Base-by-base conservation (phyloP, 92 coral and sea anemone species). In the Epizoanthus scotinus region DNA sequence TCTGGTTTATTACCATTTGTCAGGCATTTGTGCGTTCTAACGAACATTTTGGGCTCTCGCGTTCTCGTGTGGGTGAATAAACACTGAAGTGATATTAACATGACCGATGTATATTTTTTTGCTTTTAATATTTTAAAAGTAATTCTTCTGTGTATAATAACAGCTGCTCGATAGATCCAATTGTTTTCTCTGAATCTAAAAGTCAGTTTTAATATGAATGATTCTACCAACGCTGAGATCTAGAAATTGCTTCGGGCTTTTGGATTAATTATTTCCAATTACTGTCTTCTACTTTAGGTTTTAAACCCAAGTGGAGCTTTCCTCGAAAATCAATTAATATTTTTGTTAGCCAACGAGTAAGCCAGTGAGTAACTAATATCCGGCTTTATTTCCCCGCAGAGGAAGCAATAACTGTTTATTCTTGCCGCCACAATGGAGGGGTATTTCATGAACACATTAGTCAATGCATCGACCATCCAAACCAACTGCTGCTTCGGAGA, bases 341-440 rank as follows among this genome's bases (percentile, higher is more conserved):
- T 74, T 58, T 24, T 7, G 8, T 31, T 7, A 26, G n/a, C n/a
- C 15, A 18, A 10, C 1, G 20, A 24, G 61, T 31, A 17, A 26
- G n/a, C n/a, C 15, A 18, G 20, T 1, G 20, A 24, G 61, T 19
- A 22, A 36, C 54, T 75, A 19, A 75, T 75, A 60, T 75, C 50
- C 66, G 55, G 47, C 2, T 58, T 8, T 60, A 14, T 75, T 75
- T 19, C 18, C 34, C 49, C 63, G 1, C n/a, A 71, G 63, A 71
- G 78, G 78, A 49, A 49, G 42, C 60, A 17, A 26, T 50, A 21
- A 69, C 26, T 31, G 31, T 64, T 15, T 64, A 64, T 28, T 34
- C 54, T 52, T 49, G 60, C 38, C 62, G 62, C 81, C 56, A 53
- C 53, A 27, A 74, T 75, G 81, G 81, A 74, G 34, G 68, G 15